phyloP scores from a whole-genome alignment of 2,113 vertebrate species.

The Climacteris rufus region DNA sequence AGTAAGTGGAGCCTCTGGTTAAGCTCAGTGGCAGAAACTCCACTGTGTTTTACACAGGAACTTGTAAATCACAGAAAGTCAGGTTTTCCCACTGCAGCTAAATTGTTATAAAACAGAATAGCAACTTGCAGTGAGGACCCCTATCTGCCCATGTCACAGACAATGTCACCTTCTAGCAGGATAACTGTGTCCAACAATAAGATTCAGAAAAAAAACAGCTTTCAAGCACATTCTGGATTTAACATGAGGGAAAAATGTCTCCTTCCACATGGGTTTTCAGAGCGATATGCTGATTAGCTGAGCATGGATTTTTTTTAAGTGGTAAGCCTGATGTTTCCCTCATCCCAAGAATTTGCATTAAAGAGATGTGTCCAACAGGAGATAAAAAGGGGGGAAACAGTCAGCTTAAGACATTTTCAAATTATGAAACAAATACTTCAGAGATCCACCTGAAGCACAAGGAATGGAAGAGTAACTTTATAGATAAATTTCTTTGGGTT shows the following conservation, averaged over 20 bases:
- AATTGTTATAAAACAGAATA: background rate
- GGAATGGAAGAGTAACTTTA: background rate
- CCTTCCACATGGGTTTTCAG: background rate
- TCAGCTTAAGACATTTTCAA: background rate
- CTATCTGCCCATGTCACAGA: background rate
- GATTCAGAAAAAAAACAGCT: background rate
- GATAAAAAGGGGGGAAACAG: background rate
- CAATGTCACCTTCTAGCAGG: background rate
- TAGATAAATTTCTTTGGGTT: background rate
- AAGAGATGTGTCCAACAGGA: background rate
- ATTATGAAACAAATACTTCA: background rate
- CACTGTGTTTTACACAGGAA: background rate
- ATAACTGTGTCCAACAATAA: background rate
- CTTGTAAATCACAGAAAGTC: background rate
- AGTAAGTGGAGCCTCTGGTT: background rate
- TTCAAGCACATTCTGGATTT: constrained; percentile 13
- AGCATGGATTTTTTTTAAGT: background rate
- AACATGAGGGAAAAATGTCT: background rate
- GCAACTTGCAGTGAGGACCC: background rate
- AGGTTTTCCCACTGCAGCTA: background rate
- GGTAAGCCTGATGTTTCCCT: background rate
- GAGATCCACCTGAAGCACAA: background rate
- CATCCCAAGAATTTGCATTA: constrained; percentile 22
- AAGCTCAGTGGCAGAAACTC: background rate
- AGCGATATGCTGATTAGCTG: background rate